These are phyloP conservation scores for Dryococelus australis DNA, from an alignment of 2,888 invertebrate species.

Conservation along the genomic window DNA sequence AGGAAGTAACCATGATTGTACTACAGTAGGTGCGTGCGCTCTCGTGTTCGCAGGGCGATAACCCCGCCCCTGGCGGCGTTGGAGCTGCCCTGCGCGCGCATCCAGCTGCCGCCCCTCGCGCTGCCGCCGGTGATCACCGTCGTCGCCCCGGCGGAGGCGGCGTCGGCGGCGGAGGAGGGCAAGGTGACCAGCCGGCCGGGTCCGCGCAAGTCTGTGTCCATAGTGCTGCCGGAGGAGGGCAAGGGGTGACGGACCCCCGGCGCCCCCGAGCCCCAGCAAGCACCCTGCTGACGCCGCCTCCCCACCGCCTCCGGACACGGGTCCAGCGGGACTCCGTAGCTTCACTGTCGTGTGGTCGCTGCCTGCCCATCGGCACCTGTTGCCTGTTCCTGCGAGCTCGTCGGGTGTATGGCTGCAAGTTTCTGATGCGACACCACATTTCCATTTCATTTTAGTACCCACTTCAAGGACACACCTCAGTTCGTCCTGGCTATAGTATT, in stretches of 20 bases:
- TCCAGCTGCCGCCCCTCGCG: conserved; percentile 34
- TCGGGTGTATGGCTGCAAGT: too few species aligned
- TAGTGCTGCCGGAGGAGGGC: conserved; percentile 66
- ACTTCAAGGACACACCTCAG: too few species aligned
- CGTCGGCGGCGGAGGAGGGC: conserved; percentile 50
- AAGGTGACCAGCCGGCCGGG: conserved; percentile 53
- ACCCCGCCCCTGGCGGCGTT: not conserved
- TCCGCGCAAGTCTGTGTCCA: conserved; percentile 65
- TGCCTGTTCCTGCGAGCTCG: too few species aligned
- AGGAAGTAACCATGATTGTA: too few species aligned
- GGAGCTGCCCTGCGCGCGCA: not conserved
- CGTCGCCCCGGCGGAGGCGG: conserved; percentile 37
- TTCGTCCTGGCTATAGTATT: too few species aligned
- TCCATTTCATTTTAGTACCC: too few species aligned
- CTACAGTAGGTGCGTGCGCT: too few species aligned
- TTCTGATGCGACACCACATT: too few species aligned
- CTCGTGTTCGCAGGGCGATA: not conserved
- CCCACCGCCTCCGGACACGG: not conserved
- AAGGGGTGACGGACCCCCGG: conserved; percentile 48
- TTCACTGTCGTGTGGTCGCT: too few species aligned
- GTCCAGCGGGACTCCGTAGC: too few species aligned
- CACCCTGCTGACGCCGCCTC: not conserved
- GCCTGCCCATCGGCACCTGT: too few species aligned
- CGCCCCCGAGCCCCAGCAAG: not conserved
- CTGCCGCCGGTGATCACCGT: conserved; percentile 34